phyloP scores from a whole-genome alignment of 2,113 vertebrate genomes.

The Oryzias javanicus region DNA sequence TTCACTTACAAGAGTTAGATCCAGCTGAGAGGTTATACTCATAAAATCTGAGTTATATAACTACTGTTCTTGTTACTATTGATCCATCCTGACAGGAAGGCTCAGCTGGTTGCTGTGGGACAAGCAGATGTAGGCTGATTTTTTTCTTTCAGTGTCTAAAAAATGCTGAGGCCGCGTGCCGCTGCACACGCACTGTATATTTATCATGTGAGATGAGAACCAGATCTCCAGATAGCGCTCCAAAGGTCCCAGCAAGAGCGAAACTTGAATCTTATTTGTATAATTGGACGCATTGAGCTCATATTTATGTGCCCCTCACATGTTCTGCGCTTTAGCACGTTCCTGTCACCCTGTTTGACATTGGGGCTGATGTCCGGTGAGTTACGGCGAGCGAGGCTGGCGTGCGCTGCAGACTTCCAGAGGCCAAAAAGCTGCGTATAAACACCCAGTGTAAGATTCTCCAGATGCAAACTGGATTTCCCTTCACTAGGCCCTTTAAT shows the following conservation, averaged over 20 bases:
- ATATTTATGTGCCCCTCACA: slow-evolving; percentile 41
- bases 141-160: neutral
- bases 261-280: slow-evolving; percentile 16
- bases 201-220: slow-evolving; percentile 38
- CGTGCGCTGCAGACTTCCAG: slow-evolving; percentile 70
- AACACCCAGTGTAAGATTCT: slow-evolving; percentile 74
- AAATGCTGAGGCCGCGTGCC: slow-evolving; percentile 9
- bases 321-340: slow-evolving; percentile 33
- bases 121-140: slow-evolving; percentile 31
- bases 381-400: slow-evolving; percentile 52
- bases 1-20: too few species aligned
- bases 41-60: slow-evolving; percentile 54
- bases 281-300: slow-evolving; percentile 31
- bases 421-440: slow-evolving; percentile 58
- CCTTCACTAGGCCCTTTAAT: slow-evolving; percentile 55
- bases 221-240: slow-evolving; percentile 38
- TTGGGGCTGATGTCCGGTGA: slow-evolving; percentile 42
- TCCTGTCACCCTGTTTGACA: slow-evolving; percentile 59
- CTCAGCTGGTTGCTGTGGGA: slow-evolving; percentile 25
- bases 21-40: neutral
- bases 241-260: slow-evolving; percentile 12
- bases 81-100: slow-evolving; percentile 41
- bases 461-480: slow-evolving; percentile 72
- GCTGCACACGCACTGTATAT: slow-evolving; percentile 8
- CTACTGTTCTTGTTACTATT: slow-evolving; percentile 58